Evolutionary conservation across 1,140 invertebrate genomes (phyloP).

Genomic region (Planococcus citri): DNA sequence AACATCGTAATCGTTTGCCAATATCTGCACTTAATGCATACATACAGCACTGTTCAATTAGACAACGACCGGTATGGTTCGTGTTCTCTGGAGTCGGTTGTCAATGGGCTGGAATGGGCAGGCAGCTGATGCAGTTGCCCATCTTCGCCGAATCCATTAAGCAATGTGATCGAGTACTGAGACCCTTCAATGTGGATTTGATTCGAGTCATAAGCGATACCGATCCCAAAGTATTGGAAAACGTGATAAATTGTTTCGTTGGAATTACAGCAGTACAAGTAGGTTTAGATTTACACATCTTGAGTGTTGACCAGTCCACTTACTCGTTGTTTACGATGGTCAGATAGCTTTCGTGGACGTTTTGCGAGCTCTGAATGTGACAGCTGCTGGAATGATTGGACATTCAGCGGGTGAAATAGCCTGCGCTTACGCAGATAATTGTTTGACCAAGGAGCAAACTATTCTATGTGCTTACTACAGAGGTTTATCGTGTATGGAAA

Average conservation of each 20-base stretch:
- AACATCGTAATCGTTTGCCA: too few relatives aligned
- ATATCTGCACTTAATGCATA: too few relatives aligned
- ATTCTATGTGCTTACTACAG: slow-evolving; percentile 53
- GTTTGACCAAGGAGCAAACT: slow-evolving; percentile 67
- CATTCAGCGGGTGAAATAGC: slow-evolving; percentile 75
- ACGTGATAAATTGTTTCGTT: slow-evolving; percentile 53
- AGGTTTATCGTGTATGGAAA: slow-evolving; percentile 44
- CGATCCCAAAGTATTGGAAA: slow-evolving; percentile 43
- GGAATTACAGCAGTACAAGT: slow-evolving; percentile 70
- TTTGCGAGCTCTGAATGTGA: slow-evolving; percentile 51
- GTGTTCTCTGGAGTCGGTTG: slow-evolving; percentile 55
- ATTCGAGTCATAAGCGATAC: slow-evolving; percentile 44
- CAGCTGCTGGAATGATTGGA: slow-evolving; percentile 68
- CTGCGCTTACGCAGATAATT: slow-evolving; percentile 77
- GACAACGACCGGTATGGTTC: slow-evolving; percentile 28
- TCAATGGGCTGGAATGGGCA: slow-evolving; percentile 52
- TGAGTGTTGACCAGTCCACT: too few relatives aligned
- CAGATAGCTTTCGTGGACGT: slow-evolving; percentile 75
- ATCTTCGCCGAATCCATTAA: slow-evolving; percentile 51
- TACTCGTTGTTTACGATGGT: too few relatives aligned
- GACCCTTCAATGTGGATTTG: slow-evolving; percentile 45
- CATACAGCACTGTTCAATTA: slow-evolving; percentile 4
- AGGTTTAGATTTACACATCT: slow-evolving; percentile 27
- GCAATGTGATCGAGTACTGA: slow-evolving; percentile 42
- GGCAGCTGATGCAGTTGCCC: slow-evolving; percentile 46